Conservation (phyloP, 2,888 invertebrate species). For the Cordilura impudica region DNA sequence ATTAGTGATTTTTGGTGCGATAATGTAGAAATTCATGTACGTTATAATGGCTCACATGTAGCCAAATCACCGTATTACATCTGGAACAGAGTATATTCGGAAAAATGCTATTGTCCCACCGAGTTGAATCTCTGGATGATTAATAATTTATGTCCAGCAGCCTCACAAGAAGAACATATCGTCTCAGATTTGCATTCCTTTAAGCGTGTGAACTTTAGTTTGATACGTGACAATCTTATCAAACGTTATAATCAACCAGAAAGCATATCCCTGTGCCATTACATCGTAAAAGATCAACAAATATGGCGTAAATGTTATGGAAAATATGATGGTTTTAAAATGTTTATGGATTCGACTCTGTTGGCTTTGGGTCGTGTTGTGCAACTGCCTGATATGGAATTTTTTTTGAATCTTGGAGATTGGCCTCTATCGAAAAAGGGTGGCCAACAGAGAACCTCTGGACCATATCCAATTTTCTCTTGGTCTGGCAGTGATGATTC, state of each 20-base stretch:
- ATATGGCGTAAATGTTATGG: conserved; percentile 94
- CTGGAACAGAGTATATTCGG: conserved; percentile 83
- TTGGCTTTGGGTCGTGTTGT: conserved; percentile 90
- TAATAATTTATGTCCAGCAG: conserved; percentile 82
- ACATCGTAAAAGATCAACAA: conserved; percentile 89
- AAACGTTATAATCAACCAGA: conserved; percentile 87
- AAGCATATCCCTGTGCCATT: conserved; percentile 93
- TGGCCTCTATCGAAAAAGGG: conserved; percentile 89
- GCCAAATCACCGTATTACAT: conserved; percentile 74
- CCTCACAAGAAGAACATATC: conserved; percentile 83
- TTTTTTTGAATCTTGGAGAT: conserved; percentile 95
- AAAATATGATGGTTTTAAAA: conserved; percentile 95
- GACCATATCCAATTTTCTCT: conserved; percentile 90
- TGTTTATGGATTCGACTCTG: conserved; percentile 94
- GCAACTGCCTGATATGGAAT: conserved; percentile 89
- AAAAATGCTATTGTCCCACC: conserved; percentile 90
- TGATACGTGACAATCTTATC: conserved; percentile 82
- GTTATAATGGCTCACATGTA: conserved; percentile 76
- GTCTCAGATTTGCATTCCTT: conserved; percentile 85
- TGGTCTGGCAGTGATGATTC: conserved; percentile 96
- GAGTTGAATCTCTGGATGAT: conserved; percentile 83
- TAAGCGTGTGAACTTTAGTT: conserved; percentile 84
- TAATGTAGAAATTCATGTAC: conserved; percentile 84
- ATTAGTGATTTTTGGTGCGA: conserved; percentile 87
- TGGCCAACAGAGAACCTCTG: conserved; percentile 76